These are phyloP conservation scores for Smutsia temminckii DNA, from an alignment of 2,797 vertebrate genomes.

Conservation along the genomic window DNA sequence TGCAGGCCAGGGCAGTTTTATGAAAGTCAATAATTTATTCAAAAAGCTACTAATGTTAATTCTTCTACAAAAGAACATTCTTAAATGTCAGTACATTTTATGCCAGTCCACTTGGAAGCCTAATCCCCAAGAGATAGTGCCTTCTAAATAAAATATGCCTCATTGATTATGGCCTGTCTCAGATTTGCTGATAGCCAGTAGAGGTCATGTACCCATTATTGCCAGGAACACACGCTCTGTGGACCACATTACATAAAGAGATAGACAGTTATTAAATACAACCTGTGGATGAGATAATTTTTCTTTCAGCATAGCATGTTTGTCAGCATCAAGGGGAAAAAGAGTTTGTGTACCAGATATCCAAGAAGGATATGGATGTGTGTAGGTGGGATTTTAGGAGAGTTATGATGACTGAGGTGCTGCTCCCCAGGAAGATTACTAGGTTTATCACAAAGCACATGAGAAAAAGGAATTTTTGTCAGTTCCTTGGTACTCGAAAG, in stretches of 20 bases:
- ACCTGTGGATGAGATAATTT: background rate
- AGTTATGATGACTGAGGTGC: background rate
- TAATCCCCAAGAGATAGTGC: background rate
- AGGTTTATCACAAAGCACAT: background rate
- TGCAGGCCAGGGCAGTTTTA: background rate
- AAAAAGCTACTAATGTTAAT: background rate
- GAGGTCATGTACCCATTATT: background rate
- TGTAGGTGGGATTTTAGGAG: background rate
- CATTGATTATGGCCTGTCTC: background rate
- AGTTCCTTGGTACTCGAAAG: background rate
- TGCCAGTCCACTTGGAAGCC: background rate
- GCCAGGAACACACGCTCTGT: background rate
- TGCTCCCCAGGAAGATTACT: background rate
- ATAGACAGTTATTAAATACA: background rate
- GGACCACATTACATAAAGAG: background rate
- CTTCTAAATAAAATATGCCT: background rate
- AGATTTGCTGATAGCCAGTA: background rate
- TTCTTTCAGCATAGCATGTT: background rate
- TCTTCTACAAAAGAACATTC: background rate
- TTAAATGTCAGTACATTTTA: background rate
- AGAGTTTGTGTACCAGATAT: background rate
- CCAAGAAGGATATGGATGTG: background rate
- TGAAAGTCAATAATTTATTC: conserved; percentile 3
- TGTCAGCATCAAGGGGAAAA: background rate
- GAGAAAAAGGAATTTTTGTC: background rate